Evolutionary conservation across 1,140 invertebrate genomes (phyloP), one percentile per base, ranked within the genome.

Genomic region (Drosophila teissieri): DNA sequence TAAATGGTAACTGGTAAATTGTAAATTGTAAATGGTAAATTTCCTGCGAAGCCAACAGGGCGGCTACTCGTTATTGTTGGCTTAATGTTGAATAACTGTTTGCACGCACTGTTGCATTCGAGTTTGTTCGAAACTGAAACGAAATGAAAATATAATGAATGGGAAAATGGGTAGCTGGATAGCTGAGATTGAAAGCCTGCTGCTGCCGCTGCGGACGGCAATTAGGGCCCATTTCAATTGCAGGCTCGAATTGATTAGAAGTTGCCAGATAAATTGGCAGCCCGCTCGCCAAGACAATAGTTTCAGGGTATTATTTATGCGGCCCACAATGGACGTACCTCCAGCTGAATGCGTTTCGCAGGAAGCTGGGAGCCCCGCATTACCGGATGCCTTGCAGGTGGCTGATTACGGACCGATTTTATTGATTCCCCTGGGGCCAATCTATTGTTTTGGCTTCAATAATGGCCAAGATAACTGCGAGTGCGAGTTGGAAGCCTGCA

Each of bases 91-190:
- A 70, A 49, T 57, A 72, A 72, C 36, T 48, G 64, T 36, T 70
- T 40, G 67, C 51, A 57, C 68, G 68, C 65, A 27, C 65, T 49
- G 68, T 36, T 72, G 68, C 68, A 70, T 48, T 65, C 46, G 64
- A 68, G 63, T 65, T 53, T 60, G 65, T 64, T 53, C 34, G 34
- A 36, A 34, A 48, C 63, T 36, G 63, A 70, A 70, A 48, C 42
- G 53, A 68, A 70, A 48, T 70, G 67, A 70, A 69, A 69, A 19
- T 36, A 55, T 68, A 46, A 70, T 68, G 64, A 70, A 48, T 48
- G 65, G 34, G 19, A 24, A 12, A 70, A 48, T 48, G 65, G 34
- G 19, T 34, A 12, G 27, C 27, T 48, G 65, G 34, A n/a, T 34
- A 12, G 27, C 27, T 17, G n/a, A 12, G 44, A 15, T n/a, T 11